Base-by-base conservation (phyloP, 1,140 invertebrate species). In the Chymomyza costata region DNA sequence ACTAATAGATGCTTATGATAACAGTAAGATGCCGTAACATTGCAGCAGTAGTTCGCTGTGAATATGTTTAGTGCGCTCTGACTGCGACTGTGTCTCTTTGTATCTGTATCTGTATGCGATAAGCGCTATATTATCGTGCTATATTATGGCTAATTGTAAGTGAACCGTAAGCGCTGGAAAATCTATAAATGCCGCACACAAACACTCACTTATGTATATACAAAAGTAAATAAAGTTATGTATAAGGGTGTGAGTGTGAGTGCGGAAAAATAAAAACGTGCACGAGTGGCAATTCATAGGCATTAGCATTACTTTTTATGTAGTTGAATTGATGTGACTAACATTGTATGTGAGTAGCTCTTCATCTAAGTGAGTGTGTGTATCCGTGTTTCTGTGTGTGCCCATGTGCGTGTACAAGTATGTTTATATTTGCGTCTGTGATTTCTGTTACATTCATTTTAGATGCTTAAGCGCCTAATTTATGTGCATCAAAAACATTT, bases 141-240 rank as follows among this genome's bases (percentile, higher is more conserved):
- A 48, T 57, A 66, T 71, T 64, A 78, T 65, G 50, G 67, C 60
- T 78, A 78, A 78, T 80, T 80, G 73, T 71, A 57, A 80, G 55
- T 71, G 71, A 76, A 71, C 61, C 70, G 57, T 56, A 62, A 62
- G 53, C 41, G 51, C 31, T 16, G 39, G n/a, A 31, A 25, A 18
- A 11, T 13, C 45, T 56, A 45, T 62, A 65, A 64, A 60, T 44
- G 57, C 31, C 53, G 45, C 44, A 34, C n/a, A n/a, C 14, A 63
- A 47, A n/a, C n/a, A n/a, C n/a, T n/a, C n/a, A n/a, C n/a, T n/a
- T n/a, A n/a, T n/a, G 44, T 55, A 40, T 45, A 51, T 57, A 50
- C 30, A 50, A 41, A 31, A 39, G 51, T 61, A 62, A 57, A 62
- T 62, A 62, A 57, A 58, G 52, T 50, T 57, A 50, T 62, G 53